A percentile compares a stretch with the other conserved stretches of the same genome.
phyloP scores from a whole-genome alignment of 2,888 invertebrate genomes.

The Dusona sp. region DNA sequence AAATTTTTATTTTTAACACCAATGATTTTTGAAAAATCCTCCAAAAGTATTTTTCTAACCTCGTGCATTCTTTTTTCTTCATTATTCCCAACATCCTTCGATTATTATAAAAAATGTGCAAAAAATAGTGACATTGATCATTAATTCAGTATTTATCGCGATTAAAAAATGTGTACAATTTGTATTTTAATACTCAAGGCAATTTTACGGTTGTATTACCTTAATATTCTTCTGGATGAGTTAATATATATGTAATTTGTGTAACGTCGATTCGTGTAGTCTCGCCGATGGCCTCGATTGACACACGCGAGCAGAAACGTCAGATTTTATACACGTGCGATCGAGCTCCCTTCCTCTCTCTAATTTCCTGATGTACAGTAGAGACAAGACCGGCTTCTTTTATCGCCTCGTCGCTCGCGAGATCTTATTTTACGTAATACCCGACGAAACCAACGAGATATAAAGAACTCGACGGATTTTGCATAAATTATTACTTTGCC shows the following conservation, averaged over 20 bases:
- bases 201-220: neutral
- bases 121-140: neutral
- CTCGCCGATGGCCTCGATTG: slow-evolving; percentile 62
- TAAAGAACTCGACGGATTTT: slow-evolving; percentile 20
- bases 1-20: no score
- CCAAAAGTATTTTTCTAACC: neutral
- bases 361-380: neutral
- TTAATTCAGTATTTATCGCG: neutral
- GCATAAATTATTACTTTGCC: slow-evolving; percentile 36
- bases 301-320: slow-evolving; percentile 66
- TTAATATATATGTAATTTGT: neutral
- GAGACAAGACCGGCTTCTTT: slow-evolving; percentile 54
- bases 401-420: slow-evolving; percentile 40
- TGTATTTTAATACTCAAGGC: neutral
- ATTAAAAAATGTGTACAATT: neutral
- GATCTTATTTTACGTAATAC: slow-evolving; percentile 53
- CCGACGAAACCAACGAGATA: neutral
- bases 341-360: slow-evolving; percentile 51
- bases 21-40: no score
- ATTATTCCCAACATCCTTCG: neutral
- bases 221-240: neutral
- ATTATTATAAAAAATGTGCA: neutral
- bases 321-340: slow-evolving; percentile 71
- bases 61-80: neutral
- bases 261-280: slow-evolving; percentile 13